These are phyloP conservation scores for Saimiri boliviensis DNA, from an alignment of 2,113 vertebrate species.

Conservation along the genomic window DNA sequence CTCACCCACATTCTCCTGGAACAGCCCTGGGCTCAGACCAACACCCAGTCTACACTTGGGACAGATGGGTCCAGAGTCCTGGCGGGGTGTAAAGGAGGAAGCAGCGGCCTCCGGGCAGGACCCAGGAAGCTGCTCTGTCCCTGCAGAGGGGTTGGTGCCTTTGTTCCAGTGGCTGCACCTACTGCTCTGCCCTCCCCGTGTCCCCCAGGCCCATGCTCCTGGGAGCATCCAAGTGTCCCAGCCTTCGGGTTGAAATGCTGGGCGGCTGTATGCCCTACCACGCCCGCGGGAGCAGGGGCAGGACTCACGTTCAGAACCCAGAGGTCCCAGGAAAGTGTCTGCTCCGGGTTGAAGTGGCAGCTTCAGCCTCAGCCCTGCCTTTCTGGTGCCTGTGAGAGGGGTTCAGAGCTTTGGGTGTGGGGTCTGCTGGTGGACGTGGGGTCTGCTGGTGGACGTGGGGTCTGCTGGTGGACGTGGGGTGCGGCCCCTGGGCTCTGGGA, in stretches of 20 bases:
- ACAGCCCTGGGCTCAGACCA: not conserved
- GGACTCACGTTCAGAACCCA: not conserved
- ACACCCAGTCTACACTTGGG: not conserved
- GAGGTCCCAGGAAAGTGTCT: no score
- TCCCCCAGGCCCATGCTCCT: not conserved
- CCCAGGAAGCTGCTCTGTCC: not conserved
- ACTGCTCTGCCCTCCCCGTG: no score
- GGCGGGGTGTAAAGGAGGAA: not conserved
- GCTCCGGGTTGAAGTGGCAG: fast-evolving
- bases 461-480: not conserved
- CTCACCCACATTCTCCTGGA: no score
- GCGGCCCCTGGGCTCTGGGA: not conserved
- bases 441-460: no score
- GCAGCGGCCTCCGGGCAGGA: not conserved
- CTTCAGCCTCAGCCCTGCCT: no score
- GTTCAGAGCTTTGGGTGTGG: not conserved
- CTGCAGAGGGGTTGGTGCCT: no score
- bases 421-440: not conserved
- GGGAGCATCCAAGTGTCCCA: fast-evolving
- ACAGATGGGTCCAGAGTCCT: not conserved
- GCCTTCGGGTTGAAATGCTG: not conserved
- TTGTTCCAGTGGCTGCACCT: no score
- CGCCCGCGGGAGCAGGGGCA: no score
- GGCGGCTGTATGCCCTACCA: fast-evolving
- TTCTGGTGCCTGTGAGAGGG: not conserved